Percentiles rank a stretch among this genome's conserved stretches.
These are phyloP conservation scores for Poecile montanus DNA, from an alignment of 2,797 vertebrate species.

Conservation along the genomic window DNA sequence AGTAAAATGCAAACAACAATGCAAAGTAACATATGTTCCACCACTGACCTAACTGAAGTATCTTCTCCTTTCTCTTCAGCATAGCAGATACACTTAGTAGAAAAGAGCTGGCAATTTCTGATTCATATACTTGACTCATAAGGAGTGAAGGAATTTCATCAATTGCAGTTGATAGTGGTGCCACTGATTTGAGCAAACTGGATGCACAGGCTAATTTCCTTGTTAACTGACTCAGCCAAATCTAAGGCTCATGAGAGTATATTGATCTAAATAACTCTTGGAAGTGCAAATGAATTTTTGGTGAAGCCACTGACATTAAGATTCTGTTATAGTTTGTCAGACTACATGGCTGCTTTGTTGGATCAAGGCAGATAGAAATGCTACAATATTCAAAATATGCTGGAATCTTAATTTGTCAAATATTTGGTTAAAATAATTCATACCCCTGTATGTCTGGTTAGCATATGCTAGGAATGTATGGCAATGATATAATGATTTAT, in stretches of 20 bases:
- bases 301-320: conserved; percentile 12
- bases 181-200: conserved; percentile 3
- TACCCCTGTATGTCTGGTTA: not conserved
- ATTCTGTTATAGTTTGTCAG: not conserved
- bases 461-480: not conserved
- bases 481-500: not conserved
- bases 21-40: not conserved
- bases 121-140: not conserved
- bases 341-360: not conserved
- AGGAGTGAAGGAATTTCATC: not conserved
- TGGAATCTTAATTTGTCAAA: not conserved
- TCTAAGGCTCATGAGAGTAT: not conserved
- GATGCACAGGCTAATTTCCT: conserved; percentile 22
- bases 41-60: not conserved
- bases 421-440: not conserved
- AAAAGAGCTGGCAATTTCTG: not conserved
- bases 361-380: not conserved
- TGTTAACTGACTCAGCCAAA: conserved; percentile 11
- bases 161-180: not conserved
- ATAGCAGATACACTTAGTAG: not conserved
- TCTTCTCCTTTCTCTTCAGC: not conserved
- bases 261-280: not conserved
- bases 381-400: not conserved
- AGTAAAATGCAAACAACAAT: not conserved
- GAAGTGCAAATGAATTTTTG: not conserved